Base-by-base conservation (phyloP, 2,797 vertebrate genomes). In the Bufotes viridis region DNA sequence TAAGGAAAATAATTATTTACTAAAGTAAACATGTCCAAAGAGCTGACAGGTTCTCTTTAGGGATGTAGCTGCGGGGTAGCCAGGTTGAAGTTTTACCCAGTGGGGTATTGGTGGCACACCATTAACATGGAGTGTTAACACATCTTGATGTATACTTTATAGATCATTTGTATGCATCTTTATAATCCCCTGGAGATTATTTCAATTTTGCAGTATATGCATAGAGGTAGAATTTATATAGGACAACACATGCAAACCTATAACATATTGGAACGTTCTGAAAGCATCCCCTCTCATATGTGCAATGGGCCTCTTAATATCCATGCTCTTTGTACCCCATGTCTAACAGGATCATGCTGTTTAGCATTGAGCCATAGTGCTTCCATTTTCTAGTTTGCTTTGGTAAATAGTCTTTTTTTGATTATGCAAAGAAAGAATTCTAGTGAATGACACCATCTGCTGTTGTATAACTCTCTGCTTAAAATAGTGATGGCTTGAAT, bases 281-380 rank as follows among this genome's bases (percentile, higher is more conserved):
- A 12, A 67, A 78, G 34, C 26, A 26, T 24, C 22, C 34, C 2
- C 22, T 49, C 72, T 78, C 22, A 58, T 61, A 63, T 75, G 6
- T 55, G 29, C 65, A 61, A n/a, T 51, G 34, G 57, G 17, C 17
- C 57, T 63, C 79, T 17, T 87, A 51, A 29, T 49, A 53, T 63
- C 65, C 29, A 26, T 74, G 42, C 79, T 74, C 69, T 87, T 81
- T 82, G 55, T 63, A 51, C 57, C 79, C 85, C 85, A 87, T 87
- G 85, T 81, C 86, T 87, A 87, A 87, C 86, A 87, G 86, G 79
- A 87, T 87, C 86, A 87, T 87, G 69, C 86, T 87, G 29, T 82
- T 87, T 87, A 75, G 86, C 86, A 87, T 87, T 69, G 60, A 74
- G 86, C 79, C 60, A 74, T 34, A 74, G 74, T n/a, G 42, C 85